Base-by-base conservation (phyloP, 2,888 invertebrate species). In the Tortricodes alternella region DNA sequence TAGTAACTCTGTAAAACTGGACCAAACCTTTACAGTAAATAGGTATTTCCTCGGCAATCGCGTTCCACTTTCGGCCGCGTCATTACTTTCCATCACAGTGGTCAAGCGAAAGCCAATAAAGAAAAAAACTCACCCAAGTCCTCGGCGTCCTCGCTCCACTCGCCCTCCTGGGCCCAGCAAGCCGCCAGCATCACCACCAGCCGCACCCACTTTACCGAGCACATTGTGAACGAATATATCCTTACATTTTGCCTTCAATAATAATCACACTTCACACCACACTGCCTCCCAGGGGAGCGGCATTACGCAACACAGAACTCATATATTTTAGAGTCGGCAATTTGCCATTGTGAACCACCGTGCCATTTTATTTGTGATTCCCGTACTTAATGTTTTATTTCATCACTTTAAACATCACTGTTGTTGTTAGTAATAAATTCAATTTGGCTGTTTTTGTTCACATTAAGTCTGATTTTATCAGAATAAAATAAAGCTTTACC, bases 91-190 rank as follows among this genome's bases (percentile, higher is more conserved):
- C n/a, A n/a, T n/a, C n/a, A n/a, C n/a, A n/a, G n/a, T n/a, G n/a
- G n/a, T n/a, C n/a, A n/a, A 9, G 27, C 27, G n/a, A 9, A 24
- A 9, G n/a, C 3, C 0, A 9, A 1, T 3, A n/a, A n/a, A 5
- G 11, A 11, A n/a, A n/a, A 9, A 11, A 39, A 58, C 85, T 81
- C 66, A 89, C 90, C 89, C 46, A 90, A 70, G 48, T 90, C 89
- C 63, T 90, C 89, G 8, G 89, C 89, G 60, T 90, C 90, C 61
- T 90, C 90, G 43, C 88, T 89, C 90, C 90, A 90, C 68, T 90
- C 90, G 18, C 89, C 89, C 53, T 90, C 89, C 65, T 90, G 89
- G 39, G 89, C 89, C 80, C 87, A 87, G 73, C 87, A 85, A 15
- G 84, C 87, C 21, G 86, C 84, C 63, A 89, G 76, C 79, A 89